These are phyloP conservation scores for Orthosia incerta DNA, from an alignment of 2,888 invertebrate genomes.

Conservation along the genomic window DNA sequence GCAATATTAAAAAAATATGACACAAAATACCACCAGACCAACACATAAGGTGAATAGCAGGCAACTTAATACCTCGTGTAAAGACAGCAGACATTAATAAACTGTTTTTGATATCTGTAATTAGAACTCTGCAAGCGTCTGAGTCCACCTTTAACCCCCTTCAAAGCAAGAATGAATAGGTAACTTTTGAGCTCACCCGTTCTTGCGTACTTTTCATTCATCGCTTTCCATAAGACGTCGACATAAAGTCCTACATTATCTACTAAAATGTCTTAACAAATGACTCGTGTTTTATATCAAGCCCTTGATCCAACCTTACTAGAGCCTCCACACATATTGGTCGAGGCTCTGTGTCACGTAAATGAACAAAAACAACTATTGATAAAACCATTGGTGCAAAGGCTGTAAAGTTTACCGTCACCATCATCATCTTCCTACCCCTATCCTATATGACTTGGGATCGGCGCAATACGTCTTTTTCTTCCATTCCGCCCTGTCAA, in stretches of 20 bases:
- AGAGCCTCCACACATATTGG: background rate
- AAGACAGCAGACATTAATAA: background rate
- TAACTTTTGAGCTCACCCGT: too few species aligned
- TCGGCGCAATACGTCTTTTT: too few species aligned
- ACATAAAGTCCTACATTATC: too few species aligned
- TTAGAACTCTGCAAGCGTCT: too few species aligned
- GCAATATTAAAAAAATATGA: background rate
- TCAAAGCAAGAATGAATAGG: too few species aligned
- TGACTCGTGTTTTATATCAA: background rate
- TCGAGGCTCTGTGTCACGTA: background rate
- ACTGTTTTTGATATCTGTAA: background rate
- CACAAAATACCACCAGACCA: background rate
- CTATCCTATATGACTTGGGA: too few species aligned
- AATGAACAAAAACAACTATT: too few species aligned
- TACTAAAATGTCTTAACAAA: background rate
- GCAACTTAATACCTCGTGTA: background rate
- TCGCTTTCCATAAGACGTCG: too few species aligned
- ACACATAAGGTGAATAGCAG: background rate
- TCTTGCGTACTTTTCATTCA: too few species aligned
- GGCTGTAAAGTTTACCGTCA: background rate
- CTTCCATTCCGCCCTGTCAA: too few species aligned
- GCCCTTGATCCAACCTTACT: constrained; percentile 4
- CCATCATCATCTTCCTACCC: too few species aligned
- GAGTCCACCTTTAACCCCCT: too few species aligned
- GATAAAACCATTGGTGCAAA: background rate